Evolutionary conservation across 2,797 vertebrate species (phyloP), one percentile per base, ranked within the genome.

Genomic region (Cossypha niveicapilla): DNA sequence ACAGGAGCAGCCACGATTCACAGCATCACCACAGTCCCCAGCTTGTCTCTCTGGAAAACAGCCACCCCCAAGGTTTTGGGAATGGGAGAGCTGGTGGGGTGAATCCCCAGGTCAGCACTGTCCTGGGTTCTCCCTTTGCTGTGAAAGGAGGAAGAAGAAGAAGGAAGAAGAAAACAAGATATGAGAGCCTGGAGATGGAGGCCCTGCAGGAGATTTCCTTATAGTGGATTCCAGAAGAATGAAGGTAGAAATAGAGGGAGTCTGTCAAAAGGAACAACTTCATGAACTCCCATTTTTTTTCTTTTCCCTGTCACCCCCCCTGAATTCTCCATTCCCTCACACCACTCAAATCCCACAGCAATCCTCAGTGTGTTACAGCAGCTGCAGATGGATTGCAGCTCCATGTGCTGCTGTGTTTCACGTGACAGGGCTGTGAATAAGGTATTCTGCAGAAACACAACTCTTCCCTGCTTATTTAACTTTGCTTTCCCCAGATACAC

Each of bases 401-500:
- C 74, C 56, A 0, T 56, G 53, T 24, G 73, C 82, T 77, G 75
- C 88, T 4, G 66, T 22, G 66, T 45, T 73, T 48, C 91, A 78
- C 2, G 1, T 75, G 84, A 66, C 54, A 17, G 62, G 82, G 82
- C 76, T 86, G 73, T 61, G 82, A 90, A 77, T 80, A 86, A 91
- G 91, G 68, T 84, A 70, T 90, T 91, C 73, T 70, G 72, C 82
- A 95, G 88, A 91, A 88, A 93, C 54, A 50, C 72, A 82, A 3
- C 73, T 83, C 88, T 68, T 84, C 73, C 56, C 58, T 91, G 86
- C 86, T 93, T 93, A 57, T 84, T 96, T 91, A 77, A 86, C 94
- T 88, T 92, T 84, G 82, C 85, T 92, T 91, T 96, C 89, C 95
- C 93, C 82, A 94, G 95, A 87, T 92, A 57, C 92, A 80, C 70